A percentile compares a stretch with the other conserved stretches of the same genome.
Evolutionary conservation across 2,113 vertebrate genomes (phyloP).

Genomic region (Platichthys stellatus): DNA sequence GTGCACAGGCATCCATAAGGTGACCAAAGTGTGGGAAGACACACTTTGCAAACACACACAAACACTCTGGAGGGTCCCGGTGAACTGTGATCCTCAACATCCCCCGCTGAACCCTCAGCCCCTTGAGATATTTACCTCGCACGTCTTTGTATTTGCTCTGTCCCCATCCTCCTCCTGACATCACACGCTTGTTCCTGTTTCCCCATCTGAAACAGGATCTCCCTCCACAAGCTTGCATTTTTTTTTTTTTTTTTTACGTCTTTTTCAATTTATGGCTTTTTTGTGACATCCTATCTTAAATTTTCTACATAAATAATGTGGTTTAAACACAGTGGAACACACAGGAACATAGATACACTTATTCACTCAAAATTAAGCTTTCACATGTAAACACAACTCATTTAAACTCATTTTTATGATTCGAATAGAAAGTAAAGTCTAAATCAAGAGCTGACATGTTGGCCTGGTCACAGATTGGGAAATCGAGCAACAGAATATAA

Average conservation of each 20-base stretch:
- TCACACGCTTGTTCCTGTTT: conserved; percentile 8
- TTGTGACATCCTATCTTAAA: not conserved
- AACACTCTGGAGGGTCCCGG: conserved; percentile 35
- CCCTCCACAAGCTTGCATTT: not conserved
- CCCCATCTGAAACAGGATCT: conserved; percentile 25
- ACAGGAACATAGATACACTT: not conserved
- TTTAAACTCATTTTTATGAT: not conserved
- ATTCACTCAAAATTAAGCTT: too few species aligned
- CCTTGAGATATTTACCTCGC: conserved; percentile 43
- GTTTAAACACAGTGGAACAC: not conserved
- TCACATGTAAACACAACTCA: too few species aligned
- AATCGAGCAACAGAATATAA: not conserved
- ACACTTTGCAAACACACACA: conserved; percentile 3
- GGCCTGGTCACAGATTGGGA: not conserved
- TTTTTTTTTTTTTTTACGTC: conserved; percentile 8
- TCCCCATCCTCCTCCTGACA: not conserved
- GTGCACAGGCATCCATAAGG: too few species aligned
- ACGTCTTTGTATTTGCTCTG: conserved; percentile 51
- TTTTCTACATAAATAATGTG: conserved; percentile 3
- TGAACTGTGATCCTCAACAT: conserved; percentile 59
- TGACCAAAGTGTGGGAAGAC: too few species aligned
- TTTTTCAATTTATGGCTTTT: conserved; percentile 19
- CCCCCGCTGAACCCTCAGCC: conserved; percentile 37
- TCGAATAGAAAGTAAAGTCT: not conserved
- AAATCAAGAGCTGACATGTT: not conserved